Evolutionary conservation across 2,797 vertebrate species (phyloP).

Genomic region (Chanos chanos): DNA sequence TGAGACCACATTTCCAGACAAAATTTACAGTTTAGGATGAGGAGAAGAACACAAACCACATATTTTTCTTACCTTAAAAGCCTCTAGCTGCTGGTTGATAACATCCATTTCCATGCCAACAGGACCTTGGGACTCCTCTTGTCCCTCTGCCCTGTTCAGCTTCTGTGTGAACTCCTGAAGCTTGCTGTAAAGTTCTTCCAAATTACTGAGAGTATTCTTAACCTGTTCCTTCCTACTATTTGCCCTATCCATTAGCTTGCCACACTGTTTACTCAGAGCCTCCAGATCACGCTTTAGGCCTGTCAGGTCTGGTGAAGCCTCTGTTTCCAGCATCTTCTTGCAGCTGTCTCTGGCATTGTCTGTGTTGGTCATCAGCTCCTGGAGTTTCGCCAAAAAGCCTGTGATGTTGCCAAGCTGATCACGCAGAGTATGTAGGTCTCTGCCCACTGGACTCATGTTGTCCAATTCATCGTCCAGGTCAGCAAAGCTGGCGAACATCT

Average conservation of each 20-base stretch:
- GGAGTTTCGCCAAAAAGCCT: constrained; percentile 80
- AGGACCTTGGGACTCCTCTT: constrained; percentile 86
- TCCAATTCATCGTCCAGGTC: constrained; percentile 97
- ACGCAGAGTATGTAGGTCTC: constrained; percentile 72
- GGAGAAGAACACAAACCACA: not conserved
- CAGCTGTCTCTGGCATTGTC: constrained; percentile 84
- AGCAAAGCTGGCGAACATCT: constrained; percentile 91
- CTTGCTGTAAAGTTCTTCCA: constrained; percentile 82
- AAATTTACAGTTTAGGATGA: too few species aligned
- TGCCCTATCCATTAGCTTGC: constrained; percentile 89
- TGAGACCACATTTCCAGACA: too few species aligned
- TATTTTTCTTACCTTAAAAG: constrained; percentile 84
- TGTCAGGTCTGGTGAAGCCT: constrained; percentile 87
- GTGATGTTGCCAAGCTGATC: constrained; percentile 78
- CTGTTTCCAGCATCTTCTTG: constrained; percentile 87
- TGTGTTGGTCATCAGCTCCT: constrained; percentile 80
- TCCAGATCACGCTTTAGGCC: constrained; percentile 93
- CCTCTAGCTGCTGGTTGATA: constrained; percentile 90
- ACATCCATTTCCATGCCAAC: constrained; percentile 94
- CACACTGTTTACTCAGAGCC: constrained; percentile 90
- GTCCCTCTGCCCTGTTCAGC: constrained; percentile 75
- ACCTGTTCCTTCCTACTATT: constrained; percentile 81
- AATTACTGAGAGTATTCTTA: constrained; percentile 68
- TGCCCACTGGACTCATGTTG: constrained; percentile 83
- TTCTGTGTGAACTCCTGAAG: constrained; percentile 70